These are phyloP conservation scores for Caenorhabditis sp. DNA, from an alignment of 2,888 invertebrate species.

Conservation along the genomic window DNA sequence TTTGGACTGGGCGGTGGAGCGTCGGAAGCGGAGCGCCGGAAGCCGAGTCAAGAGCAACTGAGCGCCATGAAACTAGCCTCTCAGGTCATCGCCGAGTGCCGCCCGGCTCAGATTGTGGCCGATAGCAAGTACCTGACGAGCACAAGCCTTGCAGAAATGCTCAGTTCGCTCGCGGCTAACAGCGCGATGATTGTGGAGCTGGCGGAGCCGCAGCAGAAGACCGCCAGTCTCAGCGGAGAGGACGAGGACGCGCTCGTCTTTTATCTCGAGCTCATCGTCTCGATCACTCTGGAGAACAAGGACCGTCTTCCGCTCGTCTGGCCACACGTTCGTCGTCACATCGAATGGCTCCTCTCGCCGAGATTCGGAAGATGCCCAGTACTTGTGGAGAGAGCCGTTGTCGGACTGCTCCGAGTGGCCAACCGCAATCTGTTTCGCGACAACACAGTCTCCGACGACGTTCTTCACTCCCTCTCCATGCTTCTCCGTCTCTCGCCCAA, in stretches of 20 bases:
- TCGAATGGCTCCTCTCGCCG: constrained; percentile 72
- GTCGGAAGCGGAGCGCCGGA: constrained; percentile 74
- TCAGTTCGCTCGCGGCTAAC: constrained; percentile 82
- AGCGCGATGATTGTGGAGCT: constrained; percentile 53
- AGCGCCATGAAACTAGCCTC: constrained; percentile 86
- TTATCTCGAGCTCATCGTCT: constrained; percentile 91
- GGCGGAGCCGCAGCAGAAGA: constrained; percentile 43
- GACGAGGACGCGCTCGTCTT: constrained; percentile 91
- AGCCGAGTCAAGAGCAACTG: constrained; percentile 90
- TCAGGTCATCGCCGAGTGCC: constrained; percentile 92
- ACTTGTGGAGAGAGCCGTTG: constrained; percentile 86
- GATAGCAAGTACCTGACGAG: constrained; percentile 95
- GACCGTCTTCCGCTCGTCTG: constrained; percentile 75
- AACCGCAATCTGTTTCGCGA: constrained; percentile 83
- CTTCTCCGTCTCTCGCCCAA: constrained; percentile 85
- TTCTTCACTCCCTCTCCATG: constrained; percentile 88
- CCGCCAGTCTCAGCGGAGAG: constrained; percentile 55
- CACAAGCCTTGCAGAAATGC: constrained; percentile 85
- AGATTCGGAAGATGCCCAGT: constrained; percentile 72
- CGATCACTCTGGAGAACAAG: constrained; percentile 92
- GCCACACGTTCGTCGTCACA: constrained; percentile 81
- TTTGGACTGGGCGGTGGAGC: constrained; percentile 73
- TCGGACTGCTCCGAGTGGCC: constrained; percentile 90
- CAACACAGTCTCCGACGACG: constrained; percentile 88
- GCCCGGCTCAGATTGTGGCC: constrained; percentile 90